Evolutionary conservation across 1,140 invertebrate genomes (phyloP).

Genomic region (Caenorhabditis briggsae): DNA sequence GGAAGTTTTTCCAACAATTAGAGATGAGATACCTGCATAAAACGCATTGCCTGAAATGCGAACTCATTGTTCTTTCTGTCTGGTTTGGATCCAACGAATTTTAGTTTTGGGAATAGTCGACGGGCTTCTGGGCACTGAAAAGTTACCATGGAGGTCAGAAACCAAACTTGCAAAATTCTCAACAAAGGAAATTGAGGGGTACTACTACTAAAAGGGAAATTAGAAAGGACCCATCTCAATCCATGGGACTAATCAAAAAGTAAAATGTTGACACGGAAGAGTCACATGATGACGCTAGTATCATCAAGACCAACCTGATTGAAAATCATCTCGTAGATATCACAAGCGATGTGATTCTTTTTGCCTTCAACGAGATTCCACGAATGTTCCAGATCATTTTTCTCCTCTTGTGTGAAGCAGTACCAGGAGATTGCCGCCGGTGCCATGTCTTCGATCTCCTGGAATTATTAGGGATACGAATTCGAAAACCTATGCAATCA

Average conservation of each 20-base stretch:
- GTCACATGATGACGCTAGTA: not conserved
- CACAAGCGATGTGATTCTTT: constrained; percentile 61
- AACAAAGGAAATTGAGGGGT: not conserved
- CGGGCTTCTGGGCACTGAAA: constrained; percentile 67
- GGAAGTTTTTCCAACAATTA: not conserved
- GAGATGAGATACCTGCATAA: constrained; percentile 59
- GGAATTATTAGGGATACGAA: not conserved
- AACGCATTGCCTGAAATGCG: constrained; percentile 65
- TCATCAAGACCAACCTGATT: constrained; percentile 58
- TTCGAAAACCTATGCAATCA: no score
- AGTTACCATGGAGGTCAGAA: not conserved
- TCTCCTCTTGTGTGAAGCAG: constrained; percentile 62
- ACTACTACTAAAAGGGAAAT: not conserved
- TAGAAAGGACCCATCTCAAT: not conserved
- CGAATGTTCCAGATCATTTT: constrained; percentile 59
- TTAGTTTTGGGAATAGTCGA: constrained; percentile 63
- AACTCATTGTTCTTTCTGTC: constrained; percentile 66
- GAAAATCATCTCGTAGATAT: constrained; percentile 68
- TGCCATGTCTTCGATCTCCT: constrained; percentile 48
- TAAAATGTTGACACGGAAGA: not conserved
- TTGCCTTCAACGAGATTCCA: constrained; percentile 63
- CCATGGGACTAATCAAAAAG: constrained; percentile 16
- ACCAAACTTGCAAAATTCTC: not conserved
- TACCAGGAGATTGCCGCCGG: constrained; percentile 60
- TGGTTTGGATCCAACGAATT: constrained; percentile 56